Conservation (phyloP, 2,888 invertebrate species). For the Entomobrya proxima region DNA sequence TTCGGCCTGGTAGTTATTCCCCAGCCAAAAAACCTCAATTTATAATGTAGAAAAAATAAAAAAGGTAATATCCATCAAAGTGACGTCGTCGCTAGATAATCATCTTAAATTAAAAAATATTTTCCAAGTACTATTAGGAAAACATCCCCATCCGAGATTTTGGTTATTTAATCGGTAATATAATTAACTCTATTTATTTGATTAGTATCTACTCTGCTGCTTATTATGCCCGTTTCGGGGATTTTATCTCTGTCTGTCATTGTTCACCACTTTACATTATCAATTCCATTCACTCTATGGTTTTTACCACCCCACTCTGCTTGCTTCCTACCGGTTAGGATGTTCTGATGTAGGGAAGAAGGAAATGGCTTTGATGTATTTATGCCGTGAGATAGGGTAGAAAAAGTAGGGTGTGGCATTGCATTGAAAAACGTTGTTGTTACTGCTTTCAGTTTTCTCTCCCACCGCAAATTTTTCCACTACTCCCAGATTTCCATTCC, state of each 20-base stretch:
- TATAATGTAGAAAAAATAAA: background rate
- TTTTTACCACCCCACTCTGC: background rate
- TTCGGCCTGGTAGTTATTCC: background rate
- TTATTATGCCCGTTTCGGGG: conserved; percentile 32
- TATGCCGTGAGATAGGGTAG: background rate
- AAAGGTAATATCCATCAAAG: background rate
- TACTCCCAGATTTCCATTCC: conserved; percentile 10
- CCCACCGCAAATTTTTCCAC: background rate
- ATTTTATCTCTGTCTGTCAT: conserved; percentile 22
- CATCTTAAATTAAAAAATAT: conserved; percentile 10
- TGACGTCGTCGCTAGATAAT: background rate
- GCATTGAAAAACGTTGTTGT: background rate
- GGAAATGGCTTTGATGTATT: no score
- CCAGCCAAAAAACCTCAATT: background rate
- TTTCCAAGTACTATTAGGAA: background rate
- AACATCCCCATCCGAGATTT: background rate
- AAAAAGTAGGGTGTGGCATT: conserved; percentile 8
- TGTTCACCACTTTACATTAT: no score
- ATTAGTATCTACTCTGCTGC: background rate
- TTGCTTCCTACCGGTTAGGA: background rate
- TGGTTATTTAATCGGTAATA: background rate
- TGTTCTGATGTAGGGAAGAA: background rate
- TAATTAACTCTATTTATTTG: conserved; percentile 15
- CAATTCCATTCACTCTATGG: background rate
- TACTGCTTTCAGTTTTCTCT: background rate